Evolutionary conservation across 2,113 vertebrate genomes (phyloP).

Genomic region (Pseudonaja textilis): DNA sequence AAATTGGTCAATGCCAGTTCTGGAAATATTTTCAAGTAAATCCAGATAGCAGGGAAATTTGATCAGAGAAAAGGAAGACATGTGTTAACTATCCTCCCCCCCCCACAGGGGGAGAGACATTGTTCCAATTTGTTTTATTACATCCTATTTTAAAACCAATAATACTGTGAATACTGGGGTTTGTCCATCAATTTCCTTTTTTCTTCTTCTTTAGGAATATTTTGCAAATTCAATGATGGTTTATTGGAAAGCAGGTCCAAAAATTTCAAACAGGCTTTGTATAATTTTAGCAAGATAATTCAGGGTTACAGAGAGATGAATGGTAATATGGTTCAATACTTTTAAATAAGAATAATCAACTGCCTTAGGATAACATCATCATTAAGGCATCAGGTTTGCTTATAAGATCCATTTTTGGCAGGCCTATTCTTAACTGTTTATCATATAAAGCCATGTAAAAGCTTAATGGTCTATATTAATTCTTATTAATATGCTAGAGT

Average conservation of each 20-base stretch:
- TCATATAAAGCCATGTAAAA: background rate
- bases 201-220: background rate
- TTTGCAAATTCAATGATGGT: background rate
- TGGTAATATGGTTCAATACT: background rate
- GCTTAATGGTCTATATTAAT: background rate
- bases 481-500: background rate
- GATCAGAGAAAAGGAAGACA: background rate
- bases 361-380: background rate
- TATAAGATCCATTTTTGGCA: background rate
- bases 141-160: background rate
- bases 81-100: background rate
- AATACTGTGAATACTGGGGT: background rate
- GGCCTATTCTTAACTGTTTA: background rate
- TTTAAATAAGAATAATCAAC: background rate
- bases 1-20: background rate
- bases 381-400: background rate
- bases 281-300: background rate
- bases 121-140: background rate
- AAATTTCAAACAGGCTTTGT: background rate
- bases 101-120: accelerated
- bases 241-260: background rate
- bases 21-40: background rate
- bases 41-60: background rate
- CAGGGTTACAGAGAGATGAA: background rate
- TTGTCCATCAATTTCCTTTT: background rate